These are phyloP conservation scores for Barbus barbus DNA, from an alignment of 2,113 vertebrate genomes.

Conservation along the genomic window DNA sequence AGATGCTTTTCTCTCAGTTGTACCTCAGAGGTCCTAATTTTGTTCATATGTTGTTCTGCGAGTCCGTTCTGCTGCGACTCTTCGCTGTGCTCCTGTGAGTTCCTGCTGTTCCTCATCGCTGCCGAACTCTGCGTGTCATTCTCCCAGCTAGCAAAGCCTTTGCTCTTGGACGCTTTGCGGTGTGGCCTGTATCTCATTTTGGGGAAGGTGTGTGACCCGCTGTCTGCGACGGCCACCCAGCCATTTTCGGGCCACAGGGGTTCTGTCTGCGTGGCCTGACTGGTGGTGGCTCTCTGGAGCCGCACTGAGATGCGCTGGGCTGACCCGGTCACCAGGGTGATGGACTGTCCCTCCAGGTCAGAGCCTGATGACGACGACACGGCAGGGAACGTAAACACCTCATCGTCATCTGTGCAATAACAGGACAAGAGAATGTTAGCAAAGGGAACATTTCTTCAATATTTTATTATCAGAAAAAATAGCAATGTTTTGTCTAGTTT, in stretches of 20 bases:
- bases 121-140: conserved; percentile 74
- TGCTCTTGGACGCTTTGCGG: conserved; percentile 83
- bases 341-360: conserved; percentile 81
- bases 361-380: conserved; percentile 70
- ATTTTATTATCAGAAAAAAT: too few species aligned
- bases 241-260: conserved; percentile 86
- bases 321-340: conserved; percentile 91
- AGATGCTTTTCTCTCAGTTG: background rate
- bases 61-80: conserved; percentile 71
- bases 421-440: background rate
- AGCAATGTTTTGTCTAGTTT: too few species aligned
- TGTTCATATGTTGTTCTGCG: conserved; percentile 67
- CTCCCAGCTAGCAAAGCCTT: conserved; percentile 91
- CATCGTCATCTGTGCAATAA: conserved; percentile 81
- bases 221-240: conserved; percentile 73
- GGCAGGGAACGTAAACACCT: conserved; percentile 89
- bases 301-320: conserved; percentile 91
- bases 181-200: conserved; percentile 92
- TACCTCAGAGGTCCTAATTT: conserved; percentile 73
- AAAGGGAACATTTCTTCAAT: too few species aligned
- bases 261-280: conserved; percentile 94
- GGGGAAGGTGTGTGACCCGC: conserved; percentile 93
- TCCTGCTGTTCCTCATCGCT: conserved; percentile 53
- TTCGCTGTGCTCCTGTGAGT: conserved; percentile 66
- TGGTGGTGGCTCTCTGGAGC: conserved; percentile 88